Percentiles rank a stretch among this genome's conserved stretches.
phyloP scores from a whole-genome alignment of 2,113 vertebrate species.

The Pionites leucogaster region DNA sequence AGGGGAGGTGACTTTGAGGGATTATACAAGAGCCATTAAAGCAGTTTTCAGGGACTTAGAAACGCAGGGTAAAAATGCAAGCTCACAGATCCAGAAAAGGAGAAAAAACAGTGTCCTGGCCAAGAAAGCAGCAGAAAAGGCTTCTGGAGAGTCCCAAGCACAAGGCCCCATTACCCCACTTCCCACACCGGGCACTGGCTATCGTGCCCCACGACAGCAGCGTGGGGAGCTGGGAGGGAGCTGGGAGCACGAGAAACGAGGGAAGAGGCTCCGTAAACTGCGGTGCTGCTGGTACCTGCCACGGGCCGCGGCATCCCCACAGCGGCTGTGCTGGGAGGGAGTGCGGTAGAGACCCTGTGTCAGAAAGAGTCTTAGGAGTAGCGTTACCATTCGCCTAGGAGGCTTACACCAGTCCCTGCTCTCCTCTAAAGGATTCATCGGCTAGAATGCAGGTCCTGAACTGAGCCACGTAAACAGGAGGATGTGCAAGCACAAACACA shows the following conservation, averaged over 20 bases:
- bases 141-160: background rate
- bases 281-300: background rate
- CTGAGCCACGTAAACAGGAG: background rate
- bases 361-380: background rate
- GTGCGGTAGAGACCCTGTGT: accelerated
- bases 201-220: background rate
- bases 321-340: background rate
- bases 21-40: conserved; percentile 50
- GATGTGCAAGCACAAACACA: background rate
- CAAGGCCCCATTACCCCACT: background rate
- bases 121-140: background rate
- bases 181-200: background rate
- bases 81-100: background rate
- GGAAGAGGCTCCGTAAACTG: background rate
- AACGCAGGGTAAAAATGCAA: background rate
- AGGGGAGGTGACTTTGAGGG: conserved; percentile 53
- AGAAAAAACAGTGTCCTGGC: background rate
- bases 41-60: conserved; percentile 39
- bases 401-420: background rate
- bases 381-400: background rate
- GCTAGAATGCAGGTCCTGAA: background rate
- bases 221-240: background rate
- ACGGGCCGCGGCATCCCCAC: accelerated
- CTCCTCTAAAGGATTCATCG: background rate
- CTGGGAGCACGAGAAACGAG: accelerated